Conservation (phyloP, 2,113 vertebrate species). For the Circaetus gallicus region DNA sequence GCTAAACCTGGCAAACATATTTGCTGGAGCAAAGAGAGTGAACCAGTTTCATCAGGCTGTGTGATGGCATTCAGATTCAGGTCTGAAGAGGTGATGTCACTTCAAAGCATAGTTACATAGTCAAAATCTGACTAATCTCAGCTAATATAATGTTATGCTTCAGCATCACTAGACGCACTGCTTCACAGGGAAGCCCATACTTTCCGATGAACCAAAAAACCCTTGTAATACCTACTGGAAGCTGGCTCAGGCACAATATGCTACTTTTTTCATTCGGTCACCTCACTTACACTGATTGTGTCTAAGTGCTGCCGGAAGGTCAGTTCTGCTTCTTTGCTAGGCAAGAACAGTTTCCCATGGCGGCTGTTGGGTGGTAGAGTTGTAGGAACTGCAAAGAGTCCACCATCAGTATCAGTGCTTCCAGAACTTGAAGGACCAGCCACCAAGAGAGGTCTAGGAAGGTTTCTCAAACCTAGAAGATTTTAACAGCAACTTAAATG, state of each 20-base stretch:
- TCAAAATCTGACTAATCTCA: background rate
- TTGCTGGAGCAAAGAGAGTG: background rate
- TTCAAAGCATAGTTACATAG: background rate
- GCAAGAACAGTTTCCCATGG: slow-evolving; percentile 89
- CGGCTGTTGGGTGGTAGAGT: slow-evolving; percentile 94
- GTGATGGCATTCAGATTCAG: background rate
- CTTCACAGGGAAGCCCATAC: background rate
- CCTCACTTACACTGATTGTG: slow-evolving; percentile 89
- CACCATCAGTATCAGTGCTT: slow-evolving; percentile 79
- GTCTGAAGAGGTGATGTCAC: background rate
- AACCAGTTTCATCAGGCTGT: background rate
- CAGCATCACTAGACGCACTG: background rate
- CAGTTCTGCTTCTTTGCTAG: slow-evolving; percentile 91
- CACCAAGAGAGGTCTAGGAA: slow-evolving; percentile 86
- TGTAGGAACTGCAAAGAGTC: slow-evolving; percentile 92
- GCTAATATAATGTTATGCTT: background rate
- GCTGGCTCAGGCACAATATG: background rate
- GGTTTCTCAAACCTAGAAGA: slow-evolving; percentile 81
- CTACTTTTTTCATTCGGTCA: background rate
- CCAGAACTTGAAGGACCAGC: slow-evolving; percentile 69
- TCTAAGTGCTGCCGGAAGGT: slow-evolving; percentile 91
- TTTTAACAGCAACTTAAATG: background rate
- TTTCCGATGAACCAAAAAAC: background rate
- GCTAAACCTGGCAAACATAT: background rate
- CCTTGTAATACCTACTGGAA: background rate